Base-by-base conservation (phyloP, 53 echinoderm and acorn worm species). In the Crossaster papposus region DNA sequence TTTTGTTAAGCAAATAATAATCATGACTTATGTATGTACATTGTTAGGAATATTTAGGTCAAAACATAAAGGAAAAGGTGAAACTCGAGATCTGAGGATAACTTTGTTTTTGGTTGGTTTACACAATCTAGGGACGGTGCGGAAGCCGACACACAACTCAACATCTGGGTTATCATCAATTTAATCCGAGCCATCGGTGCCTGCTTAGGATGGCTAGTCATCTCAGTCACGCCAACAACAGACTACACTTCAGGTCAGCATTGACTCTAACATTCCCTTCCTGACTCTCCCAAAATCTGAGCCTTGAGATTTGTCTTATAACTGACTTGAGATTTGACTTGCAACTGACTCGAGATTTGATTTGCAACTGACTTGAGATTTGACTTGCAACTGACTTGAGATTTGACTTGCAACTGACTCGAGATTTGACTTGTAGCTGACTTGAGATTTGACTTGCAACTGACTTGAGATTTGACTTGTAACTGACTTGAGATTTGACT, bases 101-200 rank as follows among this genome's bases (percentile, higher is more conserved):
- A n/a, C n/a, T n/a, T n/a, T n/a, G n/a, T n/a, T 79, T 22, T 81
- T 22, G 20, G 33, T 33, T 20, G 30, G 31, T 64, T 28, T 85
- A 1, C 28, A 14, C 1, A 36, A 54, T 6, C n/a, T 31, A 82
- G 84, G 77, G 78, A 65, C 35, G 79, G 85, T 70, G 79, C 52
- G 28, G 96, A 96, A 31, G 90, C 92, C 2, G 85, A 62, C 24
- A 89, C 91, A 23, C 85, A 92, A 70, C 89, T 97, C n/a, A 92
- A 92, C 14, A 94, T 94, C 90, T 98, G 99, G 99, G 72, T 92
- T 63, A 94, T 96, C 29, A 88, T 98, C 55, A 98, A 96, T 63
- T 72, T 96, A 24, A 94, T 98, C 72, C 64, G 99, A 65, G 99
- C 94, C 54, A 92, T 94, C 5, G 96, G 94, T 4, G 79, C 96